These are phyloP conservation scores for Smutsia temminckii DNA, from an alignment of 2,797 vertebrate species.

Conservation along the genomic window DNA sequence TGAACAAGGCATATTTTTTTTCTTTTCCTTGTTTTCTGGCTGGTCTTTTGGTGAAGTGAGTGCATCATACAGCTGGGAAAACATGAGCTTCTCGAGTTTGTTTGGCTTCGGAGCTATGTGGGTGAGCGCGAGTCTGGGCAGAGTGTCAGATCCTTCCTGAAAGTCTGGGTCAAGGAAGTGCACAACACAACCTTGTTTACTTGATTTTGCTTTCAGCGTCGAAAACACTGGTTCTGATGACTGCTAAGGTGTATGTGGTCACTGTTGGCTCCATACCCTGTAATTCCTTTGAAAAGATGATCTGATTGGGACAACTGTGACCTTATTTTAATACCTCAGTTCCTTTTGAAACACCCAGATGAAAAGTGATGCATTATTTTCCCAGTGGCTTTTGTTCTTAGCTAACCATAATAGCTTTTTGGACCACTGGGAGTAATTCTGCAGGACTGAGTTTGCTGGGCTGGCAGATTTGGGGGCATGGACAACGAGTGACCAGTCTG, in stretches of 20 bases:
- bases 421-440: slow-evolving; percentile 47
- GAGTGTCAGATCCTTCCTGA: slow-evolving; percentile 79
- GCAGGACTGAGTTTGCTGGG: slow-evolving; percentile 18
- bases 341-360: slow-evolving; percentile 52
- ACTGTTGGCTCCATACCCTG: slow-evolving; percentile 57
- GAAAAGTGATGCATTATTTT: slow-evolving; percentile 52
- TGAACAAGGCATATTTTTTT: neutral
- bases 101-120: slow-evolving; percentile 73
- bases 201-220: slow-evolving; percentile 52
- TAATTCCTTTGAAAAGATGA: slow-evolving; percentile 62
- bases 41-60: slow-evolving; percentile 20
- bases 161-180: slow-evolving; percentile 81
- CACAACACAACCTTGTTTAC: slow-evolving; percentile 74
- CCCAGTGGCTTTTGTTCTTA: slow-evolving; percentile 53
- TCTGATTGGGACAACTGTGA: slow-evolving; percentile 53
- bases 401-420: slow-evolving; percentile 11
- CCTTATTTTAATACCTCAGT: slow-evolving; percentile 48
- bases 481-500: slow-evolving; percentile 29
- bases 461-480: slow-evolving; percentile 40
- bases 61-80: slow-evolving; percentile 77
- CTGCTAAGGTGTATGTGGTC: slow-evolving; percentile 71
- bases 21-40: slow-evolving; percentile 67
- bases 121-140: slow-evolving; percentile 76
- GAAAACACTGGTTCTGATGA: slow-evolving; percentile 64
- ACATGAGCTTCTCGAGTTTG: slow-evolving; percentile 65